These are phyloP conservation scores for Naso thynnoides DNA, from an alignment of 2,797 vertebrate species.

Conservation along the genomic window DNA sequence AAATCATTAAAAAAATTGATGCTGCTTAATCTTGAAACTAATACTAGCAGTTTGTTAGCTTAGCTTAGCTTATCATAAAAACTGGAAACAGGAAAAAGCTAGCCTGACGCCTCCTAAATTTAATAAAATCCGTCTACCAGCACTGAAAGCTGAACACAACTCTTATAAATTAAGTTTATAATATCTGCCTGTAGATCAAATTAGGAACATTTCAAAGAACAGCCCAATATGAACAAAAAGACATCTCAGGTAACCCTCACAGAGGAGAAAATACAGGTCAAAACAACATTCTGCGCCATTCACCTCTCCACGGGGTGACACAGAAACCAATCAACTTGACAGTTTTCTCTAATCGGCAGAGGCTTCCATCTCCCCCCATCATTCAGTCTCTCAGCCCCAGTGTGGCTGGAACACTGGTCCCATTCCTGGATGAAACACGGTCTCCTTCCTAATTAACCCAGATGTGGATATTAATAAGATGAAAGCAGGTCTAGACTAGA, in stretches of 20 bases:
- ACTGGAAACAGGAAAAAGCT: neutral
- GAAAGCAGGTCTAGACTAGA: conserved; percentile 84
- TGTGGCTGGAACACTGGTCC: conserved; percentile 70
- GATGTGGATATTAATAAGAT: conserved; percentile 87
- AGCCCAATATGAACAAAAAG: conserved; percentile 3
- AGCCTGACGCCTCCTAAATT: no score
- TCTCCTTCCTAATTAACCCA: conserved; percentile 89
- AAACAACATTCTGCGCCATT: conserved; percentile 17
- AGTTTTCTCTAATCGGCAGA: conserved; percentile 41
- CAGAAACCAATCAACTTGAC: conserved; percentile 52
- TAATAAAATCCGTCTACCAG: no score
- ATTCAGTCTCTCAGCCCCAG: conserved; percentile 53
- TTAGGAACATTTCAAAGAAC: neutral
- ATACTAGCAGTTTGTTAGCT: neutral
- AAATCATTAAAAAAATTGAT: neutral
- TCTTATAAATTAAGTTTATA: neutral
- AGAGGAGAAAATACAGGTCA: conserved; percentile 50
- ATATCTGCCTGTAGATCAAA: neutral
- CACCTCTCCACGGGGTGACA: conserved; percentile 28
- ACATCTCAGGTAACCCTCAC: conserved; percentile 28
- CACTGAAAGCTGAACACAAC: no score
- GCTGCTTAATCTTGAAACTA: neutral
- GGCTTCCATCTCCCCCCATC: conserved; percentile 37
- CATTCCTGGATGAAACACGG: conserved; percentile 77
- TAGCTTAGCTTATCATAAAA: neutral